Percentiles rank a stretch among this genome's conserved stretches.
Evolutionary conservation across 2,888 invertebrate genomes (phyloP).

Genomic region (Tipula helvola): DNA sequence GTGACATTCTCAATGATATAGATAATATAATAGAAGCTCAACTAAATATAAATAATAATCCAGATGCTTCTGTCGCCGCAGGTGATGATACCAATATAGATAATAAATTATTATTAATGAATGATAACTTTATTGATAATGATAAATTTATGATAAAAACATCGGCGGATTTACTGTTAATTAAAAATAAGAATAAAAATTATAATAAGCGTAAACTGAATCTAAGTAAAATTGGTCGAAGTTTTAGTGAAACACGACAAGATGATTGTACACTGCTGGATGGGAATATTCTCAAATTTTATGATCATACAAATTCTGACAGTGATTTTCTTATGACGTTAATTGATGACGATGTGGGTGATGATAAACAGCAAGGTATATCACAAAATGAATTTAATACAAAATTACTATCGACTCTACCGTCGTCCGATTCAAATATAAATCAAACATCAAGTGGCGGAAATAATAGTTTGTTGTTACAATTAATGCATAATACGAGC

Average conservation of each 20-base stretch:
- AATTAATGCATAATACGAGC: background rate
- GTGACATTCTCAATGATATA: background rate
- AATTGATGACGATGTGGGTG: background rate
- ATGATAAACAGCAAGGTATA: background rate
- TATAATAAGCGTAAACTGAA: background rate
- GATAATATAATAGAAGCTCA: background rate
- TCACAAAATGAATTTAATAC: background rate
- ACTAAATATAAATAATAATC: background rate
- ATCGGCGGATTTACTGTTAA: background rate
- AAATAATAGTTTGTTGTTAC: background rate
- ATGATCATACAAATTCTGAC: background rate
- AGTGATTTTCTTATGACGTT: background rate
- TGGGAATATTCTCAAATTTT: background rate
- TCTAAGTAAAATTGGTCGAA: conserved; percentile 18
- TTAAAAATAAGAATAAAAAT: background rate
- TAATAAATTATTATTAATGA: background rate
- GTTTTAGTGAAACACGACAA: conserved; percentile 18
- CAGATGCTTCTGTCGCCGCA: background rate
- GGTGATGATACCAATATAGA: background rate
- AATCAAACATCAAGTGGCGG: background rate
- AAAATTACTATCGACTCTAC: background rate
- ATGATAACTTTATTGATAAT: background rate
- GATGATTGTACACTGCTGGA: conserved; percentile 10
- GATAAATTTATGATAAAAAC: background rate
- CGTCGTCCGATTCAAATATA: background rate